Evolutionary conservation across 2,113 vertebrate species (phyloP).

Genomic region (Nerophis ophidion): DNA sequence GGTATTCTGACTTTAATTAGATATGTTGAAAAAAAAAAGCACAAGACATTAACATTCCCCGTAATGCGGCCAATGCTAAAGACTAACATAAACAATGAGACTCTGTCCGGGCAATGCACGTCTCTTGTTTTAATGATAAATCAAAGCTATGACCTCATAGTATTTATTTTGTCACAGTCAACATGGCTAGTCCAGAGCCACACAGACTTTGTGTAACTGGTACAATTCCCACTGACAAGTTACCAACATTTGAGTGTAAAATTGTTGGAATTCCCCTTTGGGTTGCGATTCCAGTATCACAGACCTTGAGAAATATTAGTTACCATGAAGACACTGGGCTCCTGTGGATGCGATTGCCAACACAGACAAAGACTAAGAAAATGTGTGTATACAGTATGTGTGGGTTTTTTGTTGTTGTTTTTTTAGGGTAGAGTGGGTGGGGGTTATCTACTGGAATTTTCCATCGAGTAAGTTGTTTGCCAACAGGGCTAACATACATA

Average conservation of each 20-base stretch:
- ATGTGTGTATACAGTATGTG: neutral
- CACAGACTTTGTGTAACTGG: constrained; percentile 5
- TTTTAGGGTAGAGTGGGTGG: neutral
- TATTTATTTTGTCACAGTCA: neutral
- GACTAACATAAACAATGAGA: neutral
- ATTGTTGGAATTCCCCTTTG: constrained; percentile 23
- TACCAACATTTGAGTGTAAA: constrained; percentile 13
- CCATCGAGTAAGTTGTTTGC: constrained; percentile 48
- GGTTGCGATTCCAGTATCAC: constrained; percentile 12
- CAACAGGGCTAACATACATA: constrained; percentile 23
- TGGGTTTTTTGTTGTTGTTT: neutral
- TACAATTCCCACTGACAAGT: constrained; percentile 5
- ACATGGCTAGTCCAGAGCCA: constrained; percentile 3
- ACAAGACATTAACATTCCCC: neutral
- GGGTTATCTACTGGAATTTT: constrained; percentile 49
- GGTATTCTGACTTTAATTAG: neutral
- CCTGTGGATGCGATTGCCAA: constrained; percentile 2
- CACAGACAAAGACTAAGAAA: neutral
- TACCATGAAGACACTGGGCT: neutral
- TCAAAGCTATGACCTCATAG: constrained; percentile 1
- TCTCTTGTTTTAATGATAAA: neutral
- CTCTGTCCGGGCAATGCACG: neutral
- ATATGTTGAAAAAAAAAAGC: neutral
- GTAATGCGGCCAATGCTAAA: neutral
- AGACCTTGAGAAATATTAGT: constrained; percentile 4